These are phyloP conservation scores for Neodon shergylaensis DNA, from an alignment of 2,113 vertebrate genomes.

Conservation along the genomic window DNA sequence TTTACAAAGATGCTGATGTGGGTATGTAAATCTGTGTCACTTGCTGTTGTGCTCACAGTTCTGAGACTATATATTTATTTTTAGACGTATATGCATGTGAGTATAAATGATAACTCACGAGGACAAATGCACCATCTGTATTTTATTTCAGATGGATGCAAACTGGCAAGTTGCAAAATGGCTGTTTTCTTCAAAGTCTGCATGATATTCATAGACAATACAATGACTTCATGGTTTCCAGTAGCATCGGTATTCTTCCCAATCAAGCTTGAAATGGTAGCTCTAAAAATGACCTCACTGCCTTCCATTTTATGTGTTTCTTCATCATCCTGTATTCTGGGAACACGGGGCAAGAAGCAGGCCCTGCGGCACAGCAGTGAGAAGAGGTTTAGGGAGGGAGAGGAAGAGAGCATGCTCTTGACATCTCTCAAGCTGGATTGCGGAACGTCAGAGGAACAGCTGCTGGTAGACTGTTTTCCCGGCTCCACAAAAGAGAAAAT, in stretches of 20 bases:
- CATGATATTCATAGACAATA: conserved; percentile 45
- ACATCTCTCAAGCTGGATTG: neutral
- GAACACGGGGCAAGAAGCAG: neutral
- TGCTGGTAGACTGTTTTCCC: neutral
- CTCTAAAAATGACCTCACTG: neutral
- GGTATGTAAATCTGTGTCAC: conserved; percentile 22
- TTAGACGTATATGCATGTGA: neutral
- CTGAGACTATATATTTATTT: conserved; percentile 57
- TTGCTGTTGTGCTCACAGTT: neutral
- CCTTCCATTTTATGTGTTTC: neutral
- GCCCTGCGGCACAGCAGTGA: neutral
- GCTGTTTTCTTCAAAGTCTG: conserved; percentile 49
- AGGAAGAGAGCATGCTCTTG: neutral
- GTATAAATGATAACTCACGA: conserved; percentile 48
- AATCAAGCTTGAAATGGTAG: neutral
- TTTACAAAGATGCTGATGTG: conserved; percentile 48
- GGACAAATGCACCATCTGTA: conserved; percentile 51
- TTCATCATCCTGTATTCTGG: neutral
- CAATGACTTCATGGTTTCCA: conserved; percentile 50
- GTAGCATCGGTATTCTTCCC: neutral
- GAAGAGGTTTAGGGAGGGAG: neutral
- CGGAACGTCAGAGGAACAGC: neutral
- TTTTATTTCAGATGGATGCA: conserved; percentile 66
- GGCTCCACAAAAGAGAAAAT: neutral
- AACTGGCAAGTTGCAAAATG: conserved; percentile 61